phyloP scores from a whole-genome alignment of 2,797 vertebrate genomes.

The Myotis myotis region DNA sequence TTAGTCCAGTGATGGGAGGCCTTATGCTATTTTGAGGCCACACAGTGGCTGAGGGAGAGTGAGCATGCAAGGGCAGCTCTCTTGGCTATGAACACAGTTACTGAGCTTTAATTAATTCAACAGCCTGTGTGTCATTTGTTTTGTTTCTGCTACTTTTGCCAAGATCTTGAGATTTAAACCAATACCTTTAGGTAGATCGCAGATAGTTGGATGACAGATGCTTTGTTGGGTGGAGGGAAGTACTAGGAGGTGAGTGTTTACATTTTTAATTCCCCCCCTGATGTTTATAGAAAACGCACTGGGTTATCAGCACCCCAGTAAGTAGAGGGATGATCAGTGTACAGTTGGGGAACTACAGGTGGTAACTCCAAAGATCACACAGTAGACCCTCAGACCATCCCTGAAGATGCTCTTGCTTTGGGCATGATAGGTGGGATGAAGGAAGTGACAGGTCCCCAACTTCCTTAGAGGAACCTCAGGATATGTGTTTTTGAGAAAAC shows the following conservation, averaged over 20 bases:
- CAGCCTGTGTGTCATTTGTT: neutral
- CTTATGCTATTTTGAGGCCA: neutral
- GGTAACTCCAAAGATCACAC: neutral
- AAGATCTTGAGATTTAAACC: neutral
- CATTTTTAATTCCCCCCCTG: neutral
- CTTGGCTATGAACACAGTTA: neutral
- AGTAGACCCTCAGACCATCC: neutral
- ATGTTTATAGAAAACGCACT: neutral
- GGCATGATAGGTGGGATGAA: neutral
- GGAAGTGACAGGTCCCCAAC: neutral
- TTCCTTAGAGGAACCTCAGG: neutral
- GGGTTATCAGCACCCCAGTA: neutral
- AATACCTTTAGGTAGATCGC: neutral
- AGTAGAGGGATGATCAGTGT: neutral
- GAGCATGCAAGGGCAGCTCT: neutral
- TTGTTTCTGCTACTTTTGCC: neutral
- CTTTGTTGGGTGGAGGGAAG: neutral
- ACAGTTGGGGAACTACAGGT: neutral
- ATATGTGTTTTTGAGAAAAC: neutral
- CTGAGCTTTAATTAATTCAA: neutral
- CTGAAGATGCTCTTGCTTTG: neutral
- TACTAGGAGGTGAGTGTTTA: neutral
- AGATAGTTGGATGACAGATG: neutral
- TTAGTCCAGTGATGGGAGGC: neutral
- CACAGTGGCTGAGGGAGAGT: neutral